Percentiles rank a stretch among this genome's conserved stretches.
Evolutionary conservation across 2,113 vertebrate genomes (phyloP).

Genomic region (Chionodraco myersi): DNA sequence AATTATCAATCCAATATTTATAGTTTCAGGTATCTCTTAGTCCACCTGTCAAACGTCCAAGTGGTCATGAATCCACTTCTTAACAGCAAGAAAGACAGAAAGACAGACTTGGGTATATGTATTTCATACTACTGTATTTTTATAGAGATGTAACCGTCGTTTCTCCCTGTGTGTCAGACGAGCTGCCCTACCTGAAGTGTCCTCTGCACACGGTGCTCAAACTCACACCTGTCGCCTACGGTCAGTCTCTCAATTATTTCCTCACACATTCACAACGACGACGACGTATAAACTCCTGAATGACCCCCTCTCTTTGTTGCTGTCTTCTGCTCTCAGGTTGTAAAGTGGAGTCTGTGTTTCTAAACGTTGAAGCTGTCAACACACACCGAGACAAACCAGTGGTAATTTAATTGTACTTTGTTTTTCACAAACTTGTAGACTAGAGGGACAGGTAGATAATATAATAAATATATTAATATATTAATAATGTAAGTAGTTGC

Average conservation of each 20-base stretch:
- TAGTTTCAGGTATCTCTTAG: too few species aligned
- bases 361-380: conserved; percentile 92
- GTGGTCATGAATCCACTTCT: too few species aligned
- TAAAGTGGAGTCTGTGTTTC: conserved; percentile 90
- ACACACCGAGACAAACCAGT: conserved; percentile 89
- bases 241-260: conserved; percentile 54
- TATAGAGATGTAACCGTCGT: too few species aligned
- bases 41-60: too few species aligned
- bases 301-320: not conserved
- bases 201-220: conserved; percentile 83
- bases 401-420: conserved; percentile 64
- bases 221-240: conserved; percentile 83
- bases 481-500: too few species aligned
- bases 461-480: too few species aligned
- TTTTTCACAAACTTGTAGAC: too few species aligned
- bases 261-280: not conserved
- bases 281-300: not conserved
- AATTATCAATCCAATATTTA: too few species aligned
- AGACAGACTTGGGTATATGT: too few species aligned
- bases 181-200: conserved; percentile 84
- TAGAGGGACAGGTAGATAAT: too few species aligned
- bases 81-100: too few species aligned
- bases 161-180: conserved; percentile 54
- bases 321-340: conserved; percentile 83
- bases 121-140: too few species aligned